Conservation (phyloP, 92 coral and sea anemone genomes). For the Pocillopora grandis region DNA sequence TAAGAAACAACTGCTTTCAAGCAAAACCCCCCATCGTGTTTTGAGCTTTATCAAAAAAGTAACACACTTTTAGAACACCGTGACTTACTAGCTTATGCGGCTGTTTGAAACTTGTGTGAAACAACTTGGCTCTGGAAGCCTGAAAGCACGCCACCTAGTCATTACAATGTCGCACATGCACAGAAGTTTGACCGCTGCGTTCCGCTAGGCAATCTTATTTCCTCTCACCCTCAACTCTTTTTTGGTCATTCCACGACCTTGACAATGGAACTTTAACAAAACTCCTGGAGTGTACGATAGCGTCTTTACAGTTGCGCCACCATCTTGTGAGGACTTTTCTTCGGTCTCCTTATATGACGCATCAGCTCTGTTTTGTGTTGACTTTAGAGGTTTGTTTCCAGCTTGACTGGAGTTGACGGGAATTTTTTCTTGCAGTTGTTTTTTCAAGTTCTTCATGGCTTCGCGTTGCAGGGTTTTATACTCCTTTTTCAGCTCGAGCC, state of each 20-base stretch:
- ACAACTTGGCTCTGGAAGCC: too few species aligned
- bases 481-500: conserved; percentile 87
- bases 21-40: too few species aligned
- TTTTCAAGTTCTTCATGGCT: conserved; percentile 87
- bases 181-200: too few species aligned
- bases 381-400: conserved; percentile 1
- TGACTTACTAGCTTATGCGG: too few species aligned
- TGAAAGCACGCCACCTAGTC: too few species aligned
- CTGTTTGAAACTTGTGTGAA: too few species aligned
- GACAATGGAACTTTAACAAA: conserved; percentile 67
- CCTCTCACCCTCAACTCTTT: conserved; percentile 74
- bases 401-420: conserved; percentile 3
- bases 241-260: conserved; percentile 42
- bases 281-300: conserved; percentile 87
- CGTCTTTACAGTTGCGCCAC: conserved; percentile 5
- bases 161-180: too few species aligned
- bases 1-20: too few species aligned
- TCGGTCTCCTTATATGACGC: background rate
- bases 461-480: conserved; percentile 85
- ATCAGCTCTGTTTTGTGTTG: conserved; percentile 14
- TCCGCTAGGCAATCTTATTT: too few species aligned
- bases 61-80: too few species aligned
- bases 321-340: conserved; percentile 29
- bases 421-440: conserved; percentile 65
- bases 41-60: too few species aligned